These are phyloP conservation scores for Chromobotia macracanthus DNA, from an alignment of 2,797 vertebrate genomes.

Conservation along the genomic window DNA sequence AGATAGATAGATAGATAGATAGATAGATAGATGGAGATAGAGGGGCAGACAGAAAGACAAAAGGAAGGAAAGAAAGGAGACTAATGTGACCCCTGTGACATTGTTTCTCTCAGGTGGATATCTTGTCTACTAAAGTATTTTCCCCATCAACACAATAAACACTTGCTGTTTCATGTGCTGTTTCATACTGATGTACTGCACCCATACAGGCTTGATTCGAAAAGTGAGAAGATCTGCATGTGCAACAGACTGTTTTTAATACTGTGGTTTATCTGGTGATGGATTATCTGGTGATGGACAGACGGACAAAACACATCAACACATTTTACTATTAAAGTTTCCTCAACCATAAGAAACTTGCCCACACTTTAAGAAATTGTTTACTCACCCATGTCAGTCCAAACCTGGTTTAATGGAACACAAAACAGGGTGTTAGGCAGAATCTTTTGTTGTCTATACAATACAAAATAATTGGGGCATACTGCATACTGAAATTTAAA, in stretches of 20 bases:
- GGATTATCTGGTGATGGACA: no score
- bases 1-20: neutral
- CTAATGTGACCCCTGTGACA: neutral
- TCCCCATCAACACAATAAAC: neutral
- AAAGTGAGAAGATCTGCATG: neutral
- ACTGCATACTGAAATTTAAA: neutral
- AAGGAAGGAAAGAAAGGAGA: neutral
- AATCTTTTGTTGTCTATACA: neutral
- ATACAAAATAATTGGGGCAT: neutral
- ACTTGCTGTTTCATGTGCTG: neutral
- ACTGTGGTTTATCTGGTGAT: neutral
- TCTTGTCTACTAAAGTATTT: conserved; percentile 29
- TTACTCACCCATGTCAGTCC: neutral
- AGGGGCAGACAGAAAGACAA: no score
- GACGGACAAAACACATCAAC: neutral
- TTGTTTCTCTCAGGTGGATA: conserved; percentile 40
- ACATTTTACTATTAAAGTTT: neutral
- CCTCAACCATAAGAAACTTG: neutral
- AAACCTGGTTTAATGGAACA: neutral
- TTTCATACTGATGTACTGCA: neutral
- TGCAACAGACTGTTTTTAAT: neutral
- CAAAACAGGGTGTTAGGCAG: neutral
- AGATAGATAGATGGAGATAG: no score
- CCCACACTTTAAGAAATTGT: neutral
- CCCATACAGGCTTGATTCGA: conserved; percentile 3